Base-by-base conservation (phyloP, 2,888 invertebrate genomes). In the Noctua janthe region DNA sequence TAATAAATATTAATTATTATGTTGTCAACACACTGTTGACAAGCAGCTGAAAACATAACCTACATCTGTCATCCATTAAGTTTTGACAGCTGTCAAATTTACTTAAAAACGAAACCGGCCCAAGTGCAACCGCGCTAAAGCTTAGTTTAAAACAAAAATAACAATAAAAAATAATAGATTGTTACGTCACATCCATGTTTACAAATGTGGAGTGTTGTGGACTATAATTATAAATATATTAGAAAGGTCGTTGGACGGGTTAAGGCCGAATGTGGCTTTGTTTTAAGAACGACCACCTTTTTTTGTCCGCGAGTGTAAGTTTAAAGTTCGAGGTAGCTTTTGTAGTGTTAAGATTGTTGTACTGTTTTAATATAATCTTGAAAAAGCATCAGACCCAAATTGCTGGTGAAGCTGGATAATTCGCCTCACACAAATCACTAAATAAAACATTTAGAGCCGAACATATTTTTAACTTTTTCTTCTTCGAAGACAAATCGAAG, bases 191-290 rank as follows among this genome's bases (percentile, higher is more conserved):
- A 93, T 91, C 93, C 93, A 91, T 96, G 95, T 96, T 96, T 96
- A 96, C 96, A 94, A 94, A 94, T 94, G 93, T 91, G 91, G 89
- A 92, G 89, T 87, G 85, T 78, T 78, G 81, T 85, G 79, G 69
- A 85, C 89, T 96, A 93, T 96, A 97, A 97, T 97, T 97, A 97
- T 96, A 97, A 97, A 95, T 93, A 93, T 94, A 97, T 97, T 96
- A 97, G 96, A 94, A 93, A 93, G 97, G 96, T 96, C 96, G 94
- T 91, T 87, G 96, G 83, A 93, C 96, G 92, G 94, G 94, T 94
- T 94, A 95, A 96, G 96, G 96, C 94, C 94, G 91, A 83, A 82
- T 87, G 88, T 62, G 73, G 74, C 88, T 91, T 93, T 92, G 92
- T 92, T 93, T 94, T 92, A 83, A 71, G 77, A 90, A 81, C 81